Evolutionary conservation across 2,888 invertebrate species (phyloP).

Genomic region (Horisme vitalbata): DNA sequence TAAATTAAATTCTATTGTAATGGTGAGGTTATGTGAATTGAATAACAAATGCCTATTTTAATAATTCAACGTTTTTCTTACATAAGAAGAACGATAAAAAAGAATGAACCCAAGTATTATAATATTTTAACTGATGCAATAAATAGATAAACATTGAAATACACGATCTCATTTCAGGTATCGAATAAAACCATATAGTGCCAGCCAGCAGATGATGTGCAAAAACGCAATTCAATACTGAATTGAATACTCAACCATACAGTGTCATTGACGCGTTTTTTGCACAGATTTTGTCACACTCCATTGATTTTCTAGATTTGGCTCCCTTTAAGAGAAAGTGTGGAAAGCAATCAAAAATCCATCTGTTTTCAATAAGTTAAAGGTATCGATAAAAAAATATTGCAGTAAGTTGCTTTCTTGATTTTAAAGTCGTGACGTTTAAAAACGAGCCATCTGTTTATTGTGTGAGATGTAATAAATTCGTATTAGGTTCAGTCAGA

Average conservation of each 20-base stretch:
- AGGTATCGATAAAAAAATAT: slow-evolving; percentile 22
- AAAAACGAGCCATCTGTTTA: slow-evolving; percentile 37
- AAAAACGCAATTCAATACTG: slow-evolving; percentile 2
- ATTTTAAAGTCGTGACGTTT: slow-evolving; percentile 42
- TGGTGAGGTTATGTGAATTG: no score
- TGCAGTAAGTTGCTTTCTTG: slow-evolving; percentile 21
- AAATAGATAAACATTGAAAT: no score
- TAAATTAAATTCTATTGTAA: no score
- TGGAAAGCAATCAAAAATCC: slow-evolving; percentile 15
- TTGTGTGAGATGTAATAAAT: slow-evolving; percentile 42
- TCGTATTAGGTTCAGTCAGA: slow-evolving; percentile 44
- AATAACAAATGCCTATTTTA: no score
- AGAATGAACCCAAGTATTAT: no score
- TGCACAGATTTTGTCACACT: slow-evolving; percentile 40
- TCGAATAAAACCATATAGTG: slow-evolving; percentile 1
- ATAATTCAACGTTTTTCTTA: no score
- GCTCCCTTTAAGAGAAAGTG: slow-evolving; percentile 55
- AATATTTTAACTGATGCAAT: no score
- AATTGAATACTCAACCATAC: slow-evolving; percentile 42
- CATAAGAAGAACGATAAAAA: no score
- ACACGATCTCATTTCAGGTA: slow-evolving; percentile 6
- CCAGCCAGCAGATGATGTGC: slow-evolving; percentile 1
- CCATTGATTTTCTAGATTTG: slow-evolving; percentile 50
- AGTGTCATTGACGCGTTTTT: slow-evolving; percentile 53
- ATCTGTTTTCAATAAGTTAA: slow-evolving; percentile 10